Conservation (phyloP, 37 sponge, comb jelly and placozoan species). For the Tethya wilhelma region DNA sequence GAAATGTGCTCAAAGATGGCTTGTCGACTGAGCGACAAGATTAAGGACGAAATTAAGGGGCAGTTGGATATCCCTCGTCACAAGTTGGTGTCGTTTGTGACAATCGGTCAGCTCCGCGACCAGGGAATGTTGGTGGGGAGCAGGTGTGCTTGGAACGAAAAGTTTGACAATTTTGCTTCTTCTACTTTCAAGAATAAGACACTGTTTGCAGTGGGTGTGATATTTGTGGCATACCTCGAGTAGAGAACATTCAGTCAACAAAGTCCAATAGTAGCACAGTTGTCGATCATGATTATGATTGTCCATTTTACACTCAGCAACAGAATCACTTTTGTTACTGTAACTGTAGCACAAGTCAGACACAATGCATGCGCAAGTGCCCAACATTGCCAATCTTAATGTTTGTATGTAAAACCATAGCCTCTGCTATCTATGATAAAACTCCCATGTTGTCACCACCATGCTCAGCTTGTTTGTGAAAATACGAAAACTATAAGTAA, state of each 20-base stretch:
- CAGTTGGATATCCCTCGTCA: conserved; percentile 42
- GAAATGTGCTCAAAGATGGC: conserved; percentile 1
- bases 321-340: too few species aligned
- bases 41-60: conserved; percentile 59
- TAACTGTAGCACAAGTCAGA: too few species aligned
- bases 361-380: too few species aligned
- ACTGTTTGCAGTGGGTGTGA: conserved; percentile 54
- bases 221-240: conserved; percentile 66
- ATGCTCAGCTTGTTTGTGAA: too few species aligned
- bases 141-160: conserved; percentile 69
- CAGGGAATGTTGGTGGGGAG: conserved; percentile 62
- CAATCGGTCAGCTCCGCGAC: conserved; percentile 34
- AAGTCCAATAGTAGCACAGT: too few species aligned
- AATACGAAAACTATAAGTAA: too few species aligned
- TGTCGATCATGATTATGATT: too few species aligned
- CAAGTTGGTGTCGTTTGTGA: conserved; percentile 62
- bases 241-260: neutral
- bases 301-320: too few species aligned
- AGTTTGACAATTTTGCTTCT: conserved; percentile 58
- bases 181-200: conserved; percentile 33
- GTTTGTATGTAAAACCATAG: too few species aligned
- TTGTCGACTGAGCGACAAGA: conserved; percentile 38
- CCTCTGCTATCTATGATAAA: too few species aligned
- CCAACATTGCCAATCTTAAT: too few species aligned
- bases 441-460: too few species aligned